Percentiles rank a stretch among this genome's conserved stretches.
Evolutionary conservation across 2,797 vertebrate genomes (phyloP).

Genomic region (Pseudotriccus pelzelni): DNA sequence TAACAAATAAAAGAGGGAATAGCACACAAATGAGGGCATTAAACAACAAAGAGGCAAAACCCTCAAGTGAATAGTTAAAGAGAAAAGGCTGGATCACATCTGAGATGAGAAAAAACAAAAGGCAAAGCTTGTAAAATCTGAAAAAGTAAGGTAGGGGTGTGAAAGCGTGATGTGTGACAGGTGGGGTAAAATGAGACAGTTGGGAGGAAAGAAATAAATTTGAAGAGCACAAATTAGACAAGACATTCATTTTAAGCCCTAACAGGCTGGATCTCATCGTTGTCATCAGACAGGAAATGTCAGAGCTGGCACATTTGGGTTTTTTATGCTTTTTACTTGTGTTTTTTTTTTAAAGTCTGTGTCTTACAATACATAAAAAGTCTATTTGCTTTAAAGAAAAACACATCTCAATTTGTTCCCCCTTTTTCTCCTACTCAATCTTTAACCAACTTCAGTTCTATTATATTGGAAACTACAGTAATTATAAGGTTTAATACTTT

Average conservation of each 20-base stretch:
- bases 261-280: slow-evolving; percentile 66
- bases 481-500: slow-evolving; percentile 65
- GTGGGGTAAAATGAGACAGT: slow-evolving; percentile 73
- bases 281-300: slow-evolving; percentile 73
- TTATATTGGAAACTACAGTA: slow-evolving; percentile 65
- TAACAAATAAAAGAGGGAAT: background rate
- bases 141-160: slow-evolving; percentile 63
- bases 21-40: background rate
- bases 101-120: slow-evolving; percentile 53
- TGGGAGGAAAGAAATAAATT: slow-evolving; percentile 74
- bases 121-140: slow-evolving; percentile 47
- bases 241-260: slow-evolving; percentile 71
- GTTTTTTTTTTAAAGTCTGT: slow-evolving; percentile 2
- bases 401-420: slow-evolving; percentile 51
- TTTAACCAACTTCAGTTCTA: slow-evolving; percentile 63
- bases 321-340: slow-evolving; percentile 62
- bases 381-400: slow-evolving; percentile 67
- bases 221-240: slow-evolving; percentile 77
- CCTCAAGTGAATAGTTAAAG: slow-evolving; percentile 10
- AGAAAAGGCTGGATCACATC: slow-evolving; percentile 27
- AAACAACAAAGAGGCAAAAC: slow-evolving; percentile 5
- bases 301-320: slow-evolving; percentile 65
- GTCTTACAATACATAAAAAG: slow-evolving; percentile 47
- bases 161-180: slow-evolving; percentile 71
- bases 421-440: slow-evolving; percentile 37